phyloP scores from a whole-genome alignment of 2,113 vertebrate species.

The Atractosteus spatula region DNA sequence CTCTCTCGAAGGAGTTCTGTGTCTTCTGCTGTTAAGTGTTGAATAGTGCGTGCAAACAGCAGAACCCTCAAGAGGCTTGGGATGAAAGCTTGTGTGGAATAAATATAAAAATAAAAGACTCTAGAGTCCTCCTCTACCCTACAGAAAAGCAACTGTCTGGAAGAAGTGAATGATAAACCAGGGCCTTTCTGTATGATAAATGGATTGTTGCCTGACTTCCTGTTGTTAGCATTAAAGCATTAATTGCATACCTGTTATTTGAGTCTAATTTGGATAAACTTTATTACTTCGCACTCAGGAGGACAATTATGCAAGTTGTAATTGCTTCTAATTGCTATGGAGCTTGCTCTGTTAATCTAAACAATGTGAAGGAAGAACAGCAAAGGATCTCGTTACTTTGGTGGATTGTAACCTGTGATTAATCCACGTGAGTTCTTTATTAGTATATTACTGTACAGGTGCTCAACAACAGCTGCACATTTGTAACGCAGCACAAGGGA shows the following conservation, averaged over 20 bases:
- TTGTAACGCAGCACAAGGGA: not conserved
- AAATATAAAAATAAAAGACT: constrained; percentile 2
- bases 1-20: not conserved
- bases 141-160: not conserved
- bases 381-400: not conserved
- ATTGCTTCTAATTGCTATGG: not conserved
- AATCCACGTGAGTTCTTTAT: not conserved
- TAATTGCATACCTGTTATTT: not conserved
- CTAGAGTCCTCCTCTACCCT: not conserved
- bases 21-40: not conserved
- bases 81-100: not conserved
- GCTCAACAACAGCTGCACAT: too few relatives aligned
- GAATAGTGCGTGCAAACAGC: not conserved
- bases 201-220: too few relatives aligned
- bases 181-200: too few relatives aligned
- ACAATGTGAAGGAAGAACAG: not conserved
- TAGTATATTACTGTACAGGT: too few relatives aligned
- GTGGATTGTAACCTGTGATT: not conserved
- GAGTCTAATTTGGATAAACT: not conserved
- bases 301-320: not conserved
- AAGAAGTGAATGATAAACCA: too few relatives aligned
- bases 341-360: not conserved
- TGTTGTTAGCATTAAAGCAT: too few relatives aligned
- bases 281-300: not conserved
- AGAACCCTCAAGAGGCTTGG: too few relatives aligned